phyloP scores from a whole-genome alignment of 2,888 invertebrate species.

The Andrena trimmerana region DNA sequence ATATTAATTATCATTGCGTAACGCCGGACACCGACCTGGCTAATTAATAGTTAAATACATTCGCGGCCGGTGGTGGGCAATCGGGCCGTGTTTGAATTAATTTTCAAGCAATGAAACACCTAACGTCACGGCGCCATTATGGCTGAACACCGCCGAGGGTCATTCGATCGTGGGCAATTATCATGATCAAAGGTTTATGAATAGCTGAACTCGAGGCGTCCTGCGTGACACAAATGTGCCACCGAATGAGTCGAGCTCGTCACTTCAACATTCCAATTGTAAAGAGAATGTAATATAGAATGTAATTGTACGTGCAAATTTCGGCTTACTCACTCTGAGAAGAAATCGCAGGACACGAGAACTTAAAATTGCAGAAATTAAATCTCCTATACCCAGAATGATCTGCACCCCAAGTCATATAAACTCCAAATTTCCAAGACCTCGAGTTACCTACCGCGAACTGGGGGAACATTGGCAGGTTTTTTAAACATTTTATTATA shows the following conservation, averaged over 20 bases:
- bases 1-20: slow-evolving; percentile 44
- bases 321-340: too few relatives aligned
- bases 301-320: too few relatives aligned
- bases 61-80: neutral
- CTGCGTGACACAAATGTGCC: neutral
- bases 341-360: too few relatives aligned
- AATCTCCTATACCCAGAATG: neutral
- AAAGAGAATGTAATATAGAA: too few relatives aligned
- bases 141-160: slow-evolving; percentile 7
- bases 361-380: too few relatives aligned
- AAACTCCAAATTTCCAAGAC: neutral
- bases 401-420: neutral
- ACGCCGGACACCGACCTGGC: slow-evolving; percentile 10
- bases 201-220: slow-evolving; percentile 26
- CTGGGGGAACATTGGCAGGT: too few relatives aligned
- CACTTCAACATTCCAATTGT: too few relatives aligned
- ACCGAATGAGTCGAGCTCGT: neutral
- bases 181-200: slow-evolving; percentile 59
- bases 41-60: slow-evolving; percentile 61
- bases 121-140: slow-evolving; percentile 34
- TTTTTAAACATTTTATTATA: too few relatives aligned
- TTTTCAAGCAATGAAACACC: slow-evolving; percentile 39
- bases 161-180: slow-evolving; percentile 53
- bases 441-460: neutral
- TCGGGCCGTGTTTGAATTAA: slow-evolving; percentile 37